Evolutionary conservation across 2,888 invertebrate genomes (phyloP), one percentile per base, ranked within the genome.

Genomic region (Odontothrips loti): DNA sequence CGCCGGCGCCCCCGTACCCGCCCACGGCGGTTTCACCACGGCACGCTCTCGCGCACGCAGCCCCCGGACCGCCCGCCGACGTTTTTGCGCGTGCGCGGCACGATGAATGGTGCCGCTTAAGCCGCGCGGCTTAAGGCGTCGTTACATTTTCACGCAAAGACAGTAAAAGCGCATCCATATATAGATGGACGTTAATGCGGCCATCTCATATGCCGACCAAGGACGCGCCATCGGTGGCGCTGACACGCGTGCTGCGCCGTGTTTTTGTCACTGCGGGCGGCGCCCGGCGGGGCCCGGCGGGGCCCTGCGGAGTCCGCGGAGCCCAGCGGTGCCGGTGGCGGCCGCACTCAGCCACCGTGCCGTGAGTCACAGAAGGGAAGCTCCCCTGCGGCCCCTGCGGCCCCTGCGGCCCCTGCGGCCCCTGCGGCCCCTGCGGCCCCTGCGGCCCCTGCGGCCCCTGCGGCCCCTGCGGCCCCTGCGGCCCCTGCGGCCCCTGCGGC

Each of bases 121-220:
- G 58, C 58, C 23, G 23, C 68, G 58, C 20, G 58, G 58, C 58
- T n/a, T 43, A 43, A 43, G 34, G 2, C 34, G 15, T 58, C 58
- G 58, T 58, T 58, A 58, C 58, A 58, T 75, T 75, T 75, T 75
- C 68, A 75, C 68, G 68, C 68, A 75, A 75, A 75, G 68, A 75
- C 68, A 27, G 68, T 75, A 75, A 75, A 75, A 27, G 68, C 12
- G 68, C 68, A 75, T 75, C 68, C 68, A 75, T 75, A 75, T 75
- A 75, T 75, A 75, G 68, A 75, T 58, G 20, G 58, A 17, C 58
- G 58, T 58, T 58, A 58, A 58, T 58, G 58, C 58, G 68, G 68
- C 23, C 68, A 23, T 23, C 68, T 27, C n/a, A 23, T 75, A 23
- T 10, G 68, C 68, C 68, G 68, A 9, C 68, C 68, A 75, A 75